Conservation (phyloP, 2,797 vertebrate species). For the Dallia pectoralis region DNA sequence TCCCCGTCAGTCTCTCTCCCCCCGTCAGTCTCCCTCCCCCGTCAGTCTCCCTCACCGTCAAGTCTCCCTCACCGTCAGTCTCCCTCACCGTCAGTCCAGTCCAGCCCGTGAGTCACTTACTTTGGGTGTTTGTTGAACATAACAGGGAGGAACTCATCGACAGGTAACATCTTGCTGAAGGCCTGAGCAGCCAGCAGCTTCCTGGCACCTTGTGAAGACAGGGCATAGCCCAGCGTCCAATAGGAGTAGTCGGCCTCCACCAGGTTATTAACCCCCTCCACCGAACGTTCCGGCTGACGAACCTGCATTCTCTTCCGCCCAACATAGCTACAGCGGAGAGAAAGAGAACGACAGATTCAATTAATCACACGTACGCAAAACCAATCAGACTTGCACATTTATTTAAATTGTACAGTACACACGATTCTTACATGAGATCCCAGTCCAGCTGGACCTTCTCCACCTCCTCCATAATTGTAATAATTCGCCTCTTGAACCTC, state of each 20-base stretch:
- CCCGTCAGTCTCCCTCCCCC: constrained; percentile 22
- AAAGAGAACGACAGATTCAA: not conserved
- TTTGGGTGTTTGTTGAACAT: constrained; percentile 84
- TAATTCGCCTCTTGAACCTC: constrained; percentile 85
- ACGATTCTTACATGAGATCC: constrained; percentile 90
- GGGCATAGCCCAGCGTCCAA: constrained; percentile 78
- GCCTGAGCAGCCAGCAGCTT: constrained; percentile 71
- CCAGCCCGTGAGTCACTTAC: constrained; percentile 54
- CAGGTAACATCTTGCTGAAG: constrained; percentile 74
- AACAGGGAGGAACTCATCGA: constrained; percentile 79
- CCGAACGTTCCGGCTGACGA: constrained; percentile 72
- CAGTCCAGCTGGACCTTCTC: constrained; percentile 84
- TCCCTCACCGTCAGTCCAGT: not conserved
- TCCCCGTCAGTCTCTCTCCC: constrained; percentile 24
- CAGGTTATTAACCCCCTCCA: constrained; percentile 75
- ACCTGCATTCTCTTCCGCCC: constrained; percentile 82
- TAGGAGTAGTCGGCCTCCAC: constrained; percentile 81
- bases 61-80: not conserved
- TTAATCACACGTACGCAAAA: not conserved
- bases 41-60: not conserved
- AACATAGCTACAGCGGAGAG: constrained; percentile 65
- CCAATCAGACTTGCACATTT: not conserved
- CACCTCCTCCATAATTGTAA: constrained; percentile 85
- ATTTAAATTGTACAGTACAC: not conserved
- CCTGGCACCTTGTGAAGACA: constrained; percentile 72